A percentile compares a stretch with the other conserved stretches of the same genome.
phyloP scores from a whole-genome alignment of 1,140 invertebrate genomes.

The Mamestra configurata region DNA sequence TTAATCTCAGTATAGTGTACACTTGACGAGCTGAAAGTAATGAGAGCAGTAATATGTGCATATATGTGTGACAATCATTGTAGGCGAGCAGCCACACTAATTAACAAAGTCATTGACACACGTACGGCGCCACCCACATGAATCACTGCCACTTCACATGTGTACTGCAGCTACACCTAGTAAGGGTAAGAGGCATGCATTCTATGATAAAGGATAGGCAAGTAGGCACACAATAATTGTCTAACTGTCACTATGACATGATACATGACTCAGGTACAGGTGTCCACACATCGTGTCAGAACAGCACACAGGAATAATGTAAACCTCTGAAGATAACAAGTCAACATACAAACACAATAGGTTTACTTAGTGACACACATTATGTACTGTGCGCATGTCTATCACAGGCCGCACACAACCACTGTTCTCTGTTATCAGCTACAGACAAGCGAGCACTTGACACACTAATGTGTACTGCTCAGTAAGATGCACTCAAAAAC shows the following conservation, averaged over 20 bases:
- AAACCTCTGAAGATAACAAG: background rate
- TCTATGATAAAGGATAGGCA: too few relatives aligned
- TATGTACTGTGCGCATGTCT: background rate
- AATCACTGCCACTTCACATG: slow-evolving; percentile 14
- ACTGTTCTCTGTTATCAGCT: slow-evolving; percentile 24
- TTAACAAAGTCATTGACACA: slow-evolving; percentile 65
- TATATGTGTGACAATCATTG: too few relatives aligned
- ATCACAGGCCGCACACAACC: background rate
- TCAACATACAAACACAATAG: background rate
- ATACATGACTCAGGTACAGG: too few relatives aligned
- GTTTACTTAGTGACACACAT: slow-evolving; percentile 1
- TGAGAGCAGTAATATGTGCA: too few relatives aligned
- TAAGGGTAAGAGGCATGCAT: too few relatives aligned
- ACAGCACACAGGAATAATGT: too few relatives aligned
- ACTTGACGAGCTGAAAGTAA: too few relatives aligned
- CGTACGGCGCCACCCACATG: slow-evolving; percentile 39
- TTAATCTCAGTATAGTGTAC: too few relatives aligned
- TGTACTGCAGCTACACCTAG: too few relatives aligned
- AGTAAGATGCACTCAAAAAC: background rate
- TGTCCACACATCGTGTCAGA: too few relatives aligned
- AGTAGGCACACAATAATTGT: too few relatives aligned
- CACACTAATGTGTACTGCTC: background rate
- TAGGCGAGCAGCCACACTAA: slow-evolving; percentile 51
- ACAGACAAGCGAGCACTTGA: background rate
- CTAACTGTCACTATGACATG: too few relatives aligned